Conservation (phyloP, 53 echinoderm and acorn worm species). For the Arbacia lixula region DNA sequence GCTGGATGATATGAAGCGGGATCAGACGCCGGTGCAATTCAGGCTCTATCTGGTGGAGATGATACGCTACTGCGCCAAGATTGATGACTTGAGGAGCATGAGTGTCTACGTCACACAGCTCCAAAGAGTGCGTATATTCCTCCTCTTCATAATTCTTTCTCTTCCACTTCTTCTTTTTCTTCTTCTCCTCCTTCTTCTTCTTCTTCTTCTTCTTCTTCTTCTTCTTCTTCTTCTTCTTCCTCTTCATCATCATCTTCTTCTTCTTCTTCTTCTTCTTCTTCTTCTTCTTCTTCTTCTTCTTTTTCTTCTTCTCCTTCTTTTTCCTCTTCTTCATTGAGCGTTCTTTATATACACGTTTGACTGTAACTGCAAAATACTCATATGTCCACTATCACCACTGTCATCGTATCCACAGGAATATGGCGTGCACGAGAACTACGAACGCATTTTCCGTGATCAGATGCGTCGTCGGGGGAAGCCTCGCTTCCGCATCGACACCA, state of each 20-base stretch:
- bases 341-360: too few relatives aligned
- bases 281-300: too few relatives aligned
- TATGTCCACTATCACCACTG: too few relatives aligned
- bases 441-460: not conserved
- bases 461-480: not conserved
- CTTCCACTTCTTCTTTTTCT: not conserved
- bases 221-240: too few relatives aligned
- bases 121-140: not conserved
- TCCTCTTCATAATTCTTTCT: not conserved
- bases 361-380: too few relatives aligned
- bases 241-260: not conserved
- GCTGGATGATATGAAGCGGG: not conserved
- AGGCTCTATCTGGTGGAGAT: conserved; percentile 41
- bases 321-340: not conserved
- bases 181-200: not conserved
- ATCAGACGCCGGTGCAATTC: conserved; percentile 3
- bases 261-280: not conserved
- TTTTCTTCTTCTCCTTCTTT: not conserved
- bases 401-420: conserved; percentile 9
- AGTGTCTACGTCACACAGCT: conserved; percentile 24
- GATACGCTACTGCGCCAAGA: conserved; percentile 28
- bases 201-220: not conserved
- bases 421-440: conserved; percentile 1
- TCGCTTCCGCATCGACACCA: conserved; percentile 16
- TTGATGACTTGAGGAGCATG: conserved; percentile 22